A percentile compares a stretch with the other conserved stretches of the same genome.
These are phyloP conservation scores for Proteles cristata DNA, from an alignment of 2,113 vertebrate species.

Conservation along the genomic window DNA sequence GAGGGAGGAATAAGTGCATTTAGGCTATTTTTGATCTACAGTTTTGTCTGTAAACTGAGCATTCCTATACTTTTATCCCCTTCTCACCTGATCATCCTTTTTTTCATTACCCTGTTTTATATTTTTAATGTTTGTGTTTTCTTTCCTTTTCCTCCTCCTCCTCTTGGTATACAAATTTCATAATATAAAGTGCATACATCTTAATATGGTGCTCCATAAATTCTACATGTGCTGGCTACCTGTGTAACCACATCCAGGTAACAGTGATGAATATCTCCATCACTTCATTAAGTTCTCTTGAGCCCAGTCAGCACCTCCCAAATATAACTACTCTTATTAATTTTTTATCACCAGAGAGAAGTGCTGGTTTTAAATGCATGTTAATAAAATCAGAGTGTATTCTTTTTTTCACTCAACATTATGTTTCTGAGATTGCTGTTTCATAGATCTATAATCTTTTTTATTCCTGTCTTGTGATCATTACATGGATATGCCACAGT, in stretches of 20 bases:
- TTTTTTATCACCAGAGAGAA: background rate
- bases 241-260: background rate
- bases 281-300: background rate
- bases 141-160: background rate
- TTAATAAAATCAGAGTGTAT: background rate
- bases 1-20: background rate
- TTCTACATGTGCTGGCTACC: no score
- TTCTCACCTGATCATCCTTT: background rate
- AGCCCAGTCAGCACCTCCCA: background rate
- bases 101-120: background rate
- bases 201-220: background rate
- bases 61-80: background rate
- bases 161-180: no score
- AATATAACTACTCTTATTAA: background rate
- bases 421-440: background rate
- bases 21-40: background rate
- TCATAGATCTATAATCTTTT: background rate
- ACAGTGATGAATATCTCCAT: no score
- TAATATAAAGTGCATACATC: accelerated
- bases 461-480: background rate
- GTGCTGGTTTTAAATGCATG: background rate
- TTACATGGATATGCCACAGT: background rate
- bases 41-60: background rate
- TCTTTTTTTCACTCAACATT: background rate
- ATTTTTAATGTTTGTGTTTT: background rate